Conservation (phyloP, 1,140 invertebrate genomes). For the Brachionus plicatilis region DNA sequence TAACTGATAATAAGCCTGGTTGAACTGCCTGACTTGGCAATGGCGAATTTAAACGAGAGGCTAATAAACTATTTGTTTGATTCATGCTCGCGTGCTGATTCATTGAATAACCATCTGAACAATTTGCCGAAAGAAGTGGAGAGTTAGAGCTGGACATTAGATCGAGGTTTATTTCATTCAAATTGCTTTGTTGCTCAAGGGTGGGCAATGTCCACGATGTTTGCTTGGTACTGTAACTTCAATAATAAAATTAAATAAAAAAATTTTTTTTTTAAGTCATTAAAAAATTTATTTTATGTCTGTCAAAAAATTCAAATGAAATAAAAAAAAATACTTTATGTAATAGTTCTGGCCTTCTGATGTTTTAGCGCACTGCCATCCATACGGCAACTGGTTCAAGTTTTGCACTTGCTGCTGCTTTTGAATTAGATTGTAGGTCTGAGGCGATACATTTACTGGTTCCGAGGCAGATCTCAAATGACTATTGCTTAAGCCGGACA, state of each 20-base stretch:
- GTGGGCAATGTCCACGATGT: conserved; percentile 4
- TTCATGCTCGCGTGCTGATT: neutral
- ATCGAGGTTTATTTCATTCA: conserved; percentile 9
- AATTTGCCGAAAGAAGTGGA: neutral
- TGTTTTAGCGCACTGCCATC: conserved; percentile 1
- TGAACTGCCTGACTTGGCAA: neutral
- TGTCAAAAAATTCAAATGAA: too few relatives aligned
- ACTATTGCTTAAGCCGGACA: neutral
- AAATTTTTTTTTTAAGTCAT: neutral
- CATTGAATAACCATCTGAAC: neutral
- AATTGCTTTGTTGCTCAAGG: neutral
- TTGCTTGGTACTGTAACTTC: conserved; percentile 1
- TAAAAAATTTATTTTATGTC: too few relatives aligned
- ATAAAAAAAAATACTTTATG: neutral
- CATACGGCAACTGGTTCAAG: neutral
- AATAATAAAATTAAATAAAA: neutral
- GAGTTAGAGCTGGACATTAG: conserved; percentile 15
- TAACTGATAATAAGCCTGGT: neutral
- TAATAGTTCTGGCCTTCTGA: conserved; percentile 12
- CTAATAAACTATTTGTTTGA: conserved; percentile 2
- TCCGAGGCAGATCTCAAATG: conserved; percentile 35
- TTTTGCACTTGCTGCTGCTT: neutral
- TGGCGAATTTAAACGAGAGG: conserved; percentile 17
- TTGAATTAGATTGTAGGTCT: conserved; percentile 4
- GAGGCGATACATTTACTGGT: conserved; percentile 3